phyloP scores from a whole-genome alignment of 1,140 invertebrate species.

The Coptotermes formosanus region DNA sequence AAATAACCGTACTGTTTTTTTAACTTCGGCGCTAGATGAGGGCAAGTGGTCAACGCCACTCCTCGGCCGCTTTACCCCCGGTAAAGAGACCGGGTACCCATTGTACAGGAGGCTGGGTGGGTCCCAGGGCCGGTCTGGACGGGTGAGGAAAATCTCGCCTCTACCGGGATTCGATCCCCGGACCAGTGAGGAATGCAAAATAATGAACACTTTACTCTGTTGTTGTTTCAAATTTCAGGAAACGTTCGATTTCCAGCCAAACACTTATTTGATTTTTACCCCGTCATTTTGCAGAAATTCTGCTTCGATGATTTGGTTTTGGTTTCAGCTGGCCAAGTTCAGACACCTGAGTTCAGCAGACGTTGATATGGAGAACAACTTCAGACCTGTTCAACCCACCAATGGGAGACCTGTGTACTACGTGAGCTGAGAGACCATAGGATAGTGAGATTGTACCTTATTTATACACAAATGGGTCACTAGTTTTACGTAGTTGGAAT shows the following conservation, averaged over 20 bases:
- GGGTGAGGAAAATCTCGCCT: too few relatives aligned
- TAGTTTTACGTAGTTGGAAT: too few relatives aligned
- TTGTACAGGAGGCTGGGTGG: too few relatives aligned
- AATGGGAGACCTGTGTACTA: conserved; percentile 26
- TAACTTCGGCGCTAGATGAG: too few relatives aligned
- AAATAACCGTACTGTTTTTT: too few relatives aligned
- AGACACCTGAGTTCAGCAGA: background rate
- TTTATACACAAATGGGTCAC: background rate
- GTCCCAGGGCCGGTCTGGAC: too few relatives aligned
- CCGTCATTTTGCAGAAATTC: conserved; percentile 40
- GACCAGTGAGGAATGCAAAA: background rate
- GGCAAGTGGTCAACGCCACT: too few relatives aligned
- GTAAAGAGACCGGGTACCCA: too few relatives aligned
- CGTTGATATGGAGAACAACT: conserved; percentile 23
- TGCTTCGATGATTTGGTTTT: conserved; percentile 63
- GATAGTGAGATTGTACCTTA: background rate
- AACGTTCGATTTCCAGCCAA: background rate
- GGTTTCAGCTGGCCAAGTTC: conserved; percentile 27
- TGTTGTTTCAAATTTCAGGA: background rate
- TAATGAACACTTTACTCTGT: background rate
- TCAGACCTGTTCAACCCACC: conserved; percentile 27
- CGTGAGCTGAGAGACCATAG: background rate
- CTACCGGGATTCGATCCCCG: too few relatives aligned
- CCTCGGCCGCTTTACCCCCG: too few relatives aligned
- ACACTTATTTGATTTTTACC: background rate